Base-by-base conservation (phyloP, 2,113 vertebrate species). In the Tyto alba region DNA sequence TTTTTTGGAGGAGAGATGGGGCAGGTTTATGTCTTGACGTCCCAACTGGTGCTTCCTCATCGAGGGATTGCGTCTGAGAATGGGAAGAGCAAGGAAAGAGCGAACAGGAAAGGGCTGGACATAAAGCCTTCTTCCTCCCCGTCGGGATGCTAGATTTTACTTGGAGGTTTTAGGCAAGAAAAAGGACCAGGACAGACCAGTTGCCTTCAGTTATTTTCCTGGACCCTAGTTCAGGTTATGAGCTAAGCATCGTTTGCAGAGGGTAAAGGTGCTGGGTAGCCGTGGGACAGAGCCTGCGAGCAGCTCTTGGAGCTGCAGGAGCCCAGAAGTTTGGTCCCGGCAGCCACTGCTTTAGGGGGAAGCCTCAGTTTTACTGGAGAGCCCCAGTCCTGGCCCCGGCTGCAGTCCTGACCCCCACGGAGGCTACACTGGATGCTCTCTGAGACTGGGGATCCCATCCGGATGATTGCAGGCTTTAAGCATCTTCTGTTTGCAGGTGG, bases 381-480 rank as follows among this genome's bases (percentile, higher is more conserved):
- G 15, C 17, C 10, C 16, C 9, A 1, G 57, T 50, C 34, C 50
- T 2, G 4, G 11, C 55, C 34, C 50, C 1, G 4, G 11, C 55
- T 36, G 74, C 22, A 25, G 79, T 1, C 19, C 57, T 45, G 41
- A 32, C 9, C 17, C 15, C 9, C 1, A 4, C 8, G 40, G 29
- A 38, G 29, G 16, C 55, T 56, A 20, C 3, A 0, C 38, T 1
- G 1, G 4, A 18, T 59, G n/a, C 29, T 66, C 16, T 52, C 26
- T 0, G 45, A n/a, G 38, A 10, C 16, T 7, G 36, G 30, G 27
- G 18, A 45, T 48, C 43, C 25, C 34, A 4, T 29, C 43, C 47
- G 72, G 14, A 9, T 29, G 13, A 48, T 67, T 13, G 4, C 9
- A 76, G 47, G 16, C 23, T 63, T 89, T 53, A 36, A 57, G 34